Base-by-base conservation (phyloP, 92 coral and sea anemone genomes). In the Umimayanthus chanpuru region DNA sequence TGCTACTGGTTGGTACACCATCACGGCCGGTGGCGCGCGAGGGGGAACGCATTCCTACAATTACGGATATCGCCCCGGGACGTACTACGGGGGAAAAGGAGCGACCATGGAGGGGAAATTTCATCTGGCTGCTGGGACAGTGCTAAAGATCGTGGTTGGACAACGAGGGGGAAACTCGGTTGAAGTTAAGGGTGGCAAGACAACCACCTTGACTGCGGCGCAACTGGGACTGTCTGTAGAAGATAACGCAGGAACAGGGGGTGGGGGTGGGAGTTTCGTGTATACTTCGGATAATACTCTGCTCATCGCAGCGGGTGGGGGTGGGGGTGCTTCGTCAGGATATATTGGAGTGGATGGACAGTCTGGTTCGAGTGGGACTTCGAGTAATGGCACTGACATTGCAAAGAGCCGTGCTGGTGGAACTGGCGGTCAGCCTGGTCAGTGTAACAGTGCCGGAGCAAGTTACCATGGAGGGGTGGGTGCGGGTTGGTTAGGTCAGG, bases 301-400 rank as follows among this genome's bases (percentile, higher is more conserved):
- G 28, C 85, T 92, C 6, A 28, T 94, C 41, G 96, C 94, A 38
- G 96, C 96, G 43, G 96, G 96, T 83, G 96, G 96, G 79, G 96
- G 96, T 38, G 96, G 96, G 78, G 96, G 96, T 23, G 96, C 90
- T 16, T 88, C 92, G 41, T 87, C 68, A 0, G 96, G 96, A 11
- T 94, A 87, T 36, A 73, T 90, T 25, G 96, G 94, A 26, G 88
- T 88, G 55, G 92, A 88, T 70, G 96, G 96, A 26, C 93, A 85
- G 87, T n/a, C 90, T 5, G 92, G 93, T 38, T 55, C 73, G 28
- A 90, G 32, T 77, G 96, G 93, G 1, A 9, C 92, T 11, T 75
- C 86, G 50, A 94, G 96, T 73, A 80, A 26, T 29, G 96, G 96
- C 36, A 86, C 32, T 16, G 28, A 1, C 14, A 25, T 88, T 1